phyloP scores from a whole-genome alignment of 2,888 invertebrate genomes.

The Plebejus anna region DNA sequence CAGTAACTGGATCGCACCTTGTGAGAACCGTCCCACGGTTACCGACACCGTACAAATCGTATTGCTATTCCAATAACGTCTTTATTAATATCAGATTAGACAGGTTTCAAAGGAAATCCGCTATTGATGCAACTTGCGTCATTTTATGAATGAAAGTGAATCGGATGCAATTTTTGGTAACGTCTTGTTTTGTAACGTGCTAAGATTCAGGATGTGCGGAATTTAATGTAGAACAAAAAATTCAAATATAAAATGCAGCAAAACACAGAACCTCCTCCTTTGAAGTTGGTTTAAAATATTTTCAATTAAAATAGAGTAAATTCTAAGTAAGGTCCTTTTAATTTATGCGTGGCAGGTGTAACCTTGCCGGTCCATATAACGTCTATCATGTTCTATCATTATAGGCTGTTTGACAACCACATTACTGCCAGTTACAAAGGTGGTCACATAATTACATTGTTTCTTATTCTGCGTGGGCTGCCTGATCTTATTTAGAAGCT shows the following conservation, averaged over 20 bases:
- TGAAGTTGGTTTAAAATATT: not conserved
- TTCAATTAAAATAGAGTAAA: not conserved
- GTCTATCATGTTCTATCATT: not conserved
- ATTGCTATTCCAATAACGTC: slow-evolving; percentile 29
- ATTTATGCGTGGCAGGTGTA: slow-evolving; percentile 7
- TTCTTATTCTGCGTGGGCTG: slow-evolving; percentile 31
- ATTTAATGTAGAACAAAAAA: not conserved
- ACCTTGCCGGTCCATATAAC: slow-evolving; percentile 21
- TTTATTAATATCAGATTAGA: slow-evolving; percentile 20
- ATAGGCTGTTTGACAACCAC: slow-evolving; percentile 15
- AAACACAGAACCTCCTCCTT: no score
- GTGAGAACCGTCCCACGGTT: slow-evolving; percentile 68
- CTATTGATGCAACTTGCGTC: not conserved
- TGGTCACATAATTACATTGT: slow-evolving; percentile 27
- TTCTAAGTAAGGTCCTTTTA: not conserved
- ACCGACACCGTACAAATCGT: slow-evolving; percentile 47
- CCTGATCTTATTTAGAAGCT: slow-evolving; percentile 52
- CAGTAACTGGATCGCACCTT: slow-evolving; percentile 66
- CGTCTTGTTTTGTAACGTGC: not conserved
- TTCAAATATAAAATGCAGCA: no score
- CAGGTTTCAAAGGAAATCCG: not conserved
- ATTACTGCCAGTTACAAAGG: not conserved
- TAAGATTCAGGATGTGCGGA: not conserved
- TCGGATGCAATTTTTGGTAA: slow-evolving; percentile 3
- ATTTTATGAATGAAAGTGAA: slow-evolving; percentile 16